Evolutionary conservation across 2,888 invertebrate species (phyloP).

Genomic region (Melinopterus prodromus): DNA sequence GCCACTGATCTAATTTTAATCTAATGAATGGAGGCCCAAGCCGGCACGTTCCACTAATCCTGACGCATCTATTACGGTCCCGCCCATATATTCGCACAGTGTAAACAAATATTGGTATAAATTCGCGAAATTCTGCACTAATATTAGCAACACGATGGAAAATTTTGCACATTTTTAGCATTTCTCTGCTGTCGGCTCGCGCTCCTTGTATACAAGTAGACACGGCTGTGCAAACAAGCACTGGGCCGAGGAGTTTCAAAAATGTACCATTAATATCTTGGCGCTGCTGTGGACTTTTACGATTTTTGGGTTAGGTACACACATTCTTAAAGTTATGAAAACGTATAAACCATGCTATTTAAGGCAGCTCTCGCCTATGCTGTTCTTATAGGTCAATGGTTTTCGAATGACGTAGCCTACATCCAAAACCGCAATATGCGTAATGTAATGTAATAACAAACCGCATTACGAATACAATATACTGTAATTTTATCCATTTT

Average conservation of each 20-base stretch:
- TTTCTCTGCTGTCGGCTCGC: background rate
- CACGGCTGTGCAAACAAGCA: background rate
- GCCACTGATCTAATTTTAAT: background rate
- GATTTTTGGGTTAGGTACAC: slow-evolving; percentile 4
- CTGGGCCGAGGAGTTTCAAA: background rate
- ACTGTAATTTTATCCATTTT: too few relatives aligned
- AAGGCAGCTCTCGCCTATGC: background rate
- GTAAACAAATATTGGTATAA: background rate
- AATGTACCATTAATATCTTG: background rate
- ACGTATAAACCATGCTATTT: background rate
- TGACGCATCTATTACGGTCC: background rate
- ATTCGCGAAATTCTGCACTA: background rate
- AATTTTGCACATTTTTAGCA: background rate
- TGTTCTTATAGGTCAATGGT: background rate
- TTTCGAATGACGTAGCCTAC: background rate
- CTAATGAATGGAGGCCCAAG: background rate
- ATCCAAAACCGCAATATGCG: background rate
- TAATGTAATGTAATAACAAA: background rate
- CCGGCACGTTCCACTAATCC: background rate
- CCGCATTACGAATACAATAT: background rate
- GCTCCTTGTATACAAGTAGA: background rate
- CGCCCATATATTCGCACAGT: background rate
- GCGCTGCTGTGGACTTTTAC: background rate
- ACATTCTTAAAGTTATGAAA: background rate
- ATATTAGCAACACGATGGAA: background rate